Evolutionary conservation across 2,113 vertebrate genomes (phyloP), one percentile per base, ranked within the genome.

Genomic region (Nothobranchius kuhntae): DNA sequence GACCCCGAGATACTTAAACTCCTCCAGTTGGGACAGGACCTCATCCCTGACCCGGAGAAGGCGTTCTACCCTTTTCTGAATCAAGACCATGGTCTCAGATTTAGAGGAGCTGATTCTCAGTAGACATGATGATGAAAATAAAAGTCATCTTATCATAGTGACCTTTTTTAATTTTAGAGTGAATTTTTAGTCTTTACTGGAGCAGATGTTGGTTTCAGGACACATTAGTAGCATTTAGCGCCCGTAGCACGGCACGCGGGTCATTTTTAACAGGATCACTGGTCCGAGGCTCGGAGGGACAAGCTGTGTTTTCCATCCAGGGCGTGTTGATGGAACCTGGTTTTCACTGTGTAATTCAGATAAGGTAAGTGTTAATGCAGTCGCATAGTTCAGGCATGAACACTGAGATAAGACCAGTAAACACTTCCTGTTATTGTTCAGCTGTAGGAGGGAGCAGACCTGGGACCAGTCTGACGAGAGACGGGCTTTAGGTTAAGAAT

Each of bases 361-460:
- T 87, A 82, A 81, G 77, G 35, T 51, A 30, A 9, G 15, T 26
- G 7, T 48, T 68, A 68, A 68, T 61, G 50, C 24, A 11, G 40
- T 9, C 47, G 61, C 52, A 9, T 4, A 55, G 68, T 12, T 14
- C 9, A 36, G 58, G 14, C 48, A 35, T 15, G 66, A 80, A 77
- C 57, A 10, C 30, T 30, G 30, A 30, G 30, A 30, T 30, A 75
- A 56, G 67, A 15, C 63, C n/a, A 36, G 10, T 30, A 53, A 73
- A 70, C 71, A 78, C 26, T 81, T 88, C 84, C 86, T 82, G 74
- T 24, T 11, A 73, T 83, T 87, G 78, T 86, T 47, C 69, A 46
- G 60, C 65, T 51, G 30, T 26, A 17, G 47, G 38, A 42, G 30
- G 30, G 53, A 53, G 7, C 24, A 2, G 57, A 50, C 63, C 63